Percentiles rank a stretch among this genome's conserved stretches.
Evolutionary conservation across 1,140 invertebrate genomes (phyloP).

Genomic region (Geopemphigus sp.): DNA sequence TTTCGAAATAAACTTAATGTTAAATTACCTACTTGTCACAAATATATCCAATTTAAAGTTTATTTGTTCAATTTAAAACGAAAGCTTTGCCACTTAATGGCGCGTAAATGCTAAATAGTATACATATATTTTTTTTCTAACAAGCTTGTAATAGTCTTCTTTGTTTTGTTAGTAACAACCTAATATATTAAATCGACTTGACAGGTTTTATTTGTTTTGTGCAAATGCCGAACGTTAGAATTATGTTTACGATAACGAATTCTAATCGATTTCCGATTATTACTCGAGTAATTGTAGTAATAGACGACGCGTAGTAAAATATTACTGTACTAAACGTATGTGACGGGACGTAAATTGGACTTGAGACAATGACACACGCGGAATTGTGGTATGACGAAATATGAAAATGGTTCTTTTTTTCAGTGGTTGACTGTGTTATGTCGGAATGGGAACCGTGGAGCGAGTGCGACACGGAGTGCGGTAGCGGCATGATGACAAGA

Average conservation of each 20-base stretch:
- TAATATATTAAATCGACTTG: too few species aligned
- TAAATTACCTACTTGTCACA: slow-evolving; percentile 8
- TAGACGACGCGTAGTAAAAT: too few species aligned
- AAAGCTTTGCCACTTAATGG: slow-evolving; percentile 2
- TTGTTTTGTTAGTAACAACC: neutral
- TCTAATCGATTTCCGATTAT: neutral
- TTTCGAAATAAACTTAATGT: neutral
- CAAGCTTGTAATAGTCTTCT: neutral
- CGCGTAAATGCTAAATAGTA: slow-evolving; percentile 8
- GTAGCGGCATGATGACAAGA: slow-evolving; percentile 71
- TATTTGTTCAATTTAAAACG: neutral
- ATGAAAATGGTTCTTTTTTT: slow-evolving; percentile 52
- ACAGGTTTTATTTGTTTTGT: neutral
- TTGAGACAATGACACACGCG: neutral
- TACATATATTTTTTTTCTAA: neutral
- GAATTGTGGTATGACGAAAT: neutral
- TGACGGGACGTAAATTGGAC: too few species aligned
- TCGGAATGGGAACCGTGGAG: slow-evolving; percentile 75
- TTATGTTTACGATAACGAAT: neutral
- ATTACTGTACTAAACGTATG: too few species aligned
- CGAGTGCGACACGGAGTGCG: slow-evolving; percentile 71
- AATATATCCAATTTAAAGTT: slow-evolving; percentile 13
- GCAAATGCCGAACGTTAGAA: neutral
- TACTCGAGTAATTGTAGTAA: neutral
- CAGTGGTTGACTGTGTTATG: slow-evolving; percentile 76